Base-by-base conservation (phyloP, 1,140 invertebrate species). In the Tetragnatha versicolor region DNA sequence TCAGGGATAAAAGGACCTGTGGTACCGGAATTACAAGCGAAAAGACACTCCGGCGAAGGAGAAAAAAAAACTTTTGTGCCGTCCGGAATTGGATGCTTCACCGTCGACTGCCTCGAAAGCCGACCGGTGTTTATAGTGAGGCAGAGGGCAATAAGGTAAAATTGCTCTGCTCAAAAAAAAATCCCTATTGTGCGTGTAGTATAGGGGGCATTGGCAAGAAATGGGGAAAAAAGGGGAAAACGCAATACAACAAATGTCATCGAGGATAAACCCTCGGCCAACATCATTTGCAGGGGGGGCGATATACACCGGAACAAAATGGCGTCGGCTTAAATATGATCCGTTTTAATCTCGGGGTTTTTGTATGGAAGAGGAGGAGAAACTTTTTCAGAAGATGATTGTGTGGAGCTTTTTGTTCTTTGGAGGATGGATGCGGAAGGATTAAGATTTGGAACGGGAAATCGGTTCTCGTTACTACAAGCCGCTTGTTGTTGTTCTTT, bases 261-360 rank as follows among this genome's bases (percentile, higher is more conserved):
- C 55, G 69, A 73, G 42, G 60, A 73, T 73, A 73, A 68, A 70
- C 47, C 69, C 69, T 29, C 20, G n/a, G 10, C 37, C 42, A 60
- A 70, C 35, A 73, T 73, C 69, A 60, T 73, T 73, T 73, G 55
- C 53, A 42, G 55, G 31, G 55, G 55, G 31, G 31, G 12, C 10
- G 17, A 27, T 60, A 31, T 55, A 55, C 69, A 73, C 60, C 47
- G 33, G 17, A 35, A 14, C 53, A 73, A 73, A 73, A 60, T 60
- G 69, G 69, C 55, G 69, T 10, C 69, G 69, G 69, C 35, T 73
- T 73, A 73, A 73, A 73, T 73, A 73, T 73, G 69, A 73, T 73
- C 69, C 69, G 69, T 73, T 73, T 73, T 73, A 73, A 73, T 73
- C 69, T 73, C 17, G 49, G 35, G 12, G 12, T 27, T 20, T 60